phyloP scores from a whole-genome alignment of 2,113 vertebrate genomes.

The Corynorhinus townsendii region DNA sequence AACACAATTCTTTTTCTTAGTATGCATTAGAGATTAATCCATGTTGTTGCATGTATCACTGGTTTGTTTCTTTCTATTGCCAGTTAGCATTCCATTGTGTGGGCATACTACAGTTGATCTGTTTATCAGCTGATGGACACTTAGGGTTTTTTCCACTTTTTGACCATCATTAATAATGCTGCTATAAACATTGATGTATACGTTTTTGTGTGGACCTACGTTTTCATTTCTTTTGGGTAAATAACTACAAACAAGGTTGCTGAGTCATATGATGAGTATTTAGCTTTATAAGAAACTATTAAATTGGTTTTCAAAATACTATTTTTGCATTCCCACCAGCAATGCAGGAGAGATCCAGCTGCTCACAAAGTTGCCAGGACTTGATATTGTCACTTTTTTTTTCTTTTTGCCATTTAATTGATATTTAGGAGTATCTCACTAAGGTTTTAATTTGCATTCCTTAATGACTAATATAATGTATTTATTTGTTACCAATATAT shows the following conservation, averaged over 20 bases:
- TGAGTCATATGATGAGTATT: not conserved
- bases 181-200: not conserved
- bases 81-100: not conserved
- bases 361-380: not conserved
- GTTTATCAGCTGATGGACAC: not conserved
- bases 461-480: constrained; percentile 18
- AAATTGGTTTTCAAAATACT: constrained; percentile 15
- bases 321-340: not conserved
- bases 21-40: not conserved
- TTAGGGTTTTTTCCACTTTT: not conserved
- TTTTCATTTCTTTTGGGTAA: constrained; percentile 5
- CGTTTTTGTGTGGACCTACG: not conserved
- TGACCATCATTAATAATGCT: not conserved
- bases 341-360: not conserved
- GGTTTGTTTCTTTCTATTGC: not conserved
- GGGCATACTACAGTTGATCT: not conserved
- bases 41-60: not conserved
- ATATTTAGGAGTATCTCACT: not conserved
- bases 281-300: not conserved
- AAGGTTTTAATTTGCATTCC: not conserved
- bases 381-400: not conserved
- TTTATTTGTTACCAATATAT: constrained; percentile 14
- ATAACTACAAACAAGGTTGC: not conserved
- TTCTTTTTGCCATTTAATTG: not conserved
- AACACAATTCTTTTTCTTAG: not conserved